A percentile compares a stretch with the other conserved stretches of the same genome.
Conservation (phyloP, 2,797 vertebrate genomes). For the Chaunax sp. region DNA sequence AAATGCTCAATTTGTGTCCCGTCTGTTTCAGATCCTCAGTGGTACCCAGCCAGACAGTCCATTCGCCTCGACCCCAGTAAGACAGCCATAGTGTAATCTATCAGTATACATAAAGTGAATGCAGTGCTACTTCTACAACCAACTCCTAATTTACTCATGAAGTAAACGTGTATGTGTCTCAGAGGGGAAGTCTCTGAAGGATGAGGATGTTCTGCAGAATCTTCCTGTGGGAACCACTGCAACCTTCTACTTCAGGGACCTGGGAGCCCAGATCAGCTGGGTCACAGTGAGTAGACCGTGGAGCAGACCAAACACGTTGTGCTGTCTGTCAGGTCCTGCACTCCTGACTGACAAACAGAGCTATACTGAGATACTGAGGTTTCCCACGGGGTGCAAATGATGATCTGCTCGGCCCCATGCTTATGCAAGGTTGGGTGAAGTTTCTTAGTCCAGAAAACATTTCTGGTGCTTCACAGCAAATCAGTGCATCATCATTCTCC, state of each 20-base stretch:
- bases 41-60: conserved; percentile 94
- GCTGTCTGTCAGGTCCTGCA: neutral
- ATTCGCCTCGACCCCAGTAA: conserved; percentile 94
- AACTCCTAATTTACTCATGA: neutral
- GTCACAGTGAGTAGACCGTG: conserved; percentile 88
- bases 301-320: conserved; percentile 6
- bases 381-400: no score
- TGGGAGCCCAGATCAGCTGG: conserved; percentile 98
- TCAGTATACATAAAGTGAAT: neutral
- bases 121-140: neutral
- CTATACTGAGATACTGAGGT: no score
- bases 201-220: conserved; percentile 94
- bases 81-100: conserved; percentile 48
- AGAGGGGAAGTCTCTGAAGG: conserved; percentile 96
- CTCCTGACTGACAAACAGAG: conserved; percentile 12
- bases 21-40: conserved; percentile 90
- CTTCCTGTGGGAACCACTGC: conserved; percentile 96
- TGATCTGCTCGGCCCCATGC: no score
- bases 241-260: conserved; percentile 94
- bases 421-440: no score
- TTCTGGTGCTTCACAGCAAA: no score
- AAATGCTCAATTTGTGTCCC: conserved; percentile 4
- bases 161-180: conserved; percentile 45
- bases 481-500: no score
- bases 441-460: no score